phyloP scores from a whole-genome alignment of 2,113 vertebrate genomes.

The Tichodroma muraria region DNA sequence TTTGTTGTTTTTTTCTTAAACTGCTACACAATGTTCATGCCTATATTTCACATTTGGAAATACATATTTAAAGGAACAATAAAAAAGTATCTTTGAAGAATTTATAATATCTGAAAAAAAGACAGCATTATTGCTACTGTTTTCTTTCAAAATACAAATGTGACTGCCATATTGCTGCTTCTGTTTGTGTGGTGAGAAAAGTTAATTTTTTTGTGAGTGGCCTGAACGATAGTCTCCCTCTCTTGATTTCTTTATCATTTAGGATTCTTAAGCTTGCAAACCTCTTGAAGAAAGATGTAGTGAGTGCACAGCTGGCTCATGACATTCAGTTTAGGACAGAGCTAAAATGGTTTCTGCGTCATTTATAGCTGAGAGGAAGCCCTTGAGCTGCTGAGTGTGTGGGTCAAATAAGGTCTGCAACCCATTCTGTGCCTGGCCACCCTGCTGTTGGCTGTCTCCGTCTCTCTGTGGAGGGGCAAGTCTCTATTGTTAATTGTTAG shows the following conservation, averaged over 20 bases:
- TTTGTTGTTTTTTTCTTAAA: constrained; percentile 11
- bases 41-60: constrained; percentile 86
- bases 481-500: not conserved
- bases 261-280: constrained; percentile 91
- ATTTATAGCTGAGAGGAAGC: constrained; percentile 82
- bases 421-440: not conserved
- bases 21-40: constrained; percentile 78
- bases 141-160: constrained; percentile 91
- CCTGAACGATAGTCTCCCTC: constrained; percentile 80
- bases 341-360: constrained; percentile 83
- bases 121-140: constrained; percentile 90
- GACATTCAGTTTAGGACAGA: constrained; percentile 75
- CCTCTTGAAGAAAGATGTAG: constrained; percentile 80
- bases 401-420: not conserved
- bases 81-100: constrained; percentile 87
- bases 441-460: not conserved
- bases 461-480: not conserved
- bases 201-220: constrained; percentile 83
- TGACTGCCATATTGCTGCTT: constrained; percentile 91
- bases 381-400: constrained; percentile 7
- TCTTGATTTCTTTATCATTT: constrained; percentile 78
- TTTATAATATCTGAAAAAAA: constrained; percentile 84
- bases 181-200: constrained; percentile 86
- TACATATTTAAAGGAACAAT: constrained; percentile 88
- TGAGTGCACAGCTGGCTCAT: constrained; percentile 68